Evolutionary conservation across 2,797 vertebrate species (phyloP).

Genomic region (Tokudaia tokunoshimensis): DNA sequence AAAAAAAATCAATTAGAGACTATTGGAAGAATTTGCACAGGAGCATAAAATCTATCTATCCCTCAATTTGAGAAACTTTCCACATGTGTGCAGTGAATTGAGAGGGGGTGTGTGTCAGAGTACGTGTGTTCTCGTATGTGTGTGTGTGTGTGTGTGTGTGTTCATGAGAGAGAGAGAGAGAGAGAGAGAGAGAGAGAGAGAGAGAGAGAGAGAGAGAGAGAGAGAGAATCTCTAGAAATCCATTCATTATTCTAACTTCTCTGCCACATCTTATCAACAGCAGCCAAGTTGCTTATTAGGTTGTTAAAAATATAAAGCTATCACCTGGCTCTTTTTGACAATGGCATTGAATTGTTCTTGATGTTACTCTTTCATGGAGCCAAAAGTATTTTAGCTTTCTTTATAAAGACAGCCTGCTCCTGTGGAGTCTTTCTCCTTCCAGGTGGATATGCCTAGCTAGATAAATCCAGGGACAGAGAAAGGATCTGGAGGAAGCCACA

Average conservation of each 20-base stretch:
- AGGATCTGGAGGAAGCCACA: not conserved
- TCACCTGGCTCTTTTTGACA: not conserved
- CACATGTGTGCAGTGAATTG: not conserved
- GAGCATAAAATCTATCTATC: slow-evolving; percentile 33
- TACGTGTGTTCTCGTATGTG: not conserved
- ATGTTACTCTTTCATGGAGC: not conserved
- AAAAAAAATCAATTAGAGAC: slow-evolving; percentile 64
- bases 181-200: too few relatives aligned
- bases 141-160: not conserved
- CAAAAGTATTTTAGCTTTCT: not conserved
- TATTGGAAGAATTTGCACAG: slow-evolving; percentile 7
- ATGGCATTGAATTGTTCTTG: not conserved
- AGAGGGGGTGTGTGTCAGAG: too few relatives aligned
- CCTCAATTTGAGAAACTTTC: not conserved
- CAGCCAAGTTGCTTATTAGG: not conserved
- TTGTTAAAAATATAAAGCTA: not conserved
- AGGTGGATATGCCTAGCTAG: not conserved
- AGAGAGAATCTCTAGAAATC: not conserved
- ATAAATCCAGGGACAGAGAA: not conserved
- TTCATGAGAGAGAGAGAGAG: too few relatives aligned
- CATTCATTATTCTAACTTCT: not conserved
- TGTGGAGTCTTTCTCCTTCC: not conserved
- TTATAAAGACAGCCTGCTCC: not conserved
- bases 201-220: not conserved
- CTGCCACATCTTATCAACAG: not conserved